Percentiles rank a stretch among this genome's conserved stretches.
Conservation (phyloP, 53 echinoderm and acorn worm genomes). For the Arbacia lixula region DNA sequence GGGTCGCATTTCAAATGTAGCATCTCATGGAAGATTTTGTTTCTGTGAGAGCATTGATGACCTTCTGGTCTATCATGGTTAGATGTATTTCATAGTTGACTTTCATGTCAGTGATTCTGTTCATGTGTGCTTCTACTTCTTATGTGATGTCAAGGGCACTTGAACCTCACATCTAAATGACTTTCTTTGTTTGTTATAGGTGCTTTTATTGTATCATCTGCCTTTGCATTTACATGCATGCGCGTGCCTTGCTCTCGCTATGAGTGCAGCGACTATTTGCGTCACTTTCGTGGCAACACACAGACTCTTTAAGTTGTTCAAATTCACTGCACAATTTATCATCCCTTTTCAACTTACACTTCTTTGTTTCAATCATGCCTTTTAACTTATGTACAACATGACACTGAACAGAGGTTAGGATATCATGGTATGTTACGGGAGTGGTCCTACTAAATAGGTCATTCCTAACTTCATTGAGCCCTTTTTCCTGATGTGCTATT, state of each 20-base stretch:
- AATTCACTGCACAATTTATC: slow-evolving; percentile 56
- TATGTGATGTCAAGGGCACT: slow-evolving; percentile 53
- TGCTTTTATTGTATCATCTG: not conserved
- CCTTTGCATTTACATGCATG: not conserved
- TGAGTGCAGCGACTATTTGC: slow-evolving; percentile 45
- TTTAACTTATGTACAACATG: no score
- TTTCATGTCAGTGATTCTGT: slow-evolving; percentile 26
- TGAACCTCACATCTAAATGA: no score
- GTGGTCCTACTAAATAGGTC: no score
- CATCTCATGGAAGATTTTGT: no score
- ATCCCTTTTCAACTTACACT: no score
- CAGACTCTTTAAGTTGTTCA: slow-evolving; percentile 59
- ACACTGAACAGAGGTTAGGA: no score
- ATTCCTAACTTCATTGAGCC: no score
- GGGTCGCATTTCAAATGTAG: slow-evolving; percentile 42
- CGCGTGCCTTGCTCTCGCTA: not conserved
- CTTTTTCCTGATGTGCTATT: no score
- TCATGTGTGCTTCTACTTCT: not conserved
- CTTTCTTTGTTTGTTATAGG: slow-evolving; percentile 15
- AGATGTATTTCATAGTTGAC: no score
- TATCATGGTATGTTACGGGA: no score
- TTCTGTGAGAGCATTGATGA: slow-evolving; percentile 53
- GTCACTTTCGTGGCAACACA: slow-evolving; percentile 33
- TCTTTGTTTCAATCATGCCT: no score
- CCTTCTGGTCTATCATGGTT: slow-evolving; percentile 45